These are phyloP conservation scores for Drosophila pseudotakahashii DNA, from an alignment of 2,888 invertebrate genomes.

Conservation along the genomic window DNA sequence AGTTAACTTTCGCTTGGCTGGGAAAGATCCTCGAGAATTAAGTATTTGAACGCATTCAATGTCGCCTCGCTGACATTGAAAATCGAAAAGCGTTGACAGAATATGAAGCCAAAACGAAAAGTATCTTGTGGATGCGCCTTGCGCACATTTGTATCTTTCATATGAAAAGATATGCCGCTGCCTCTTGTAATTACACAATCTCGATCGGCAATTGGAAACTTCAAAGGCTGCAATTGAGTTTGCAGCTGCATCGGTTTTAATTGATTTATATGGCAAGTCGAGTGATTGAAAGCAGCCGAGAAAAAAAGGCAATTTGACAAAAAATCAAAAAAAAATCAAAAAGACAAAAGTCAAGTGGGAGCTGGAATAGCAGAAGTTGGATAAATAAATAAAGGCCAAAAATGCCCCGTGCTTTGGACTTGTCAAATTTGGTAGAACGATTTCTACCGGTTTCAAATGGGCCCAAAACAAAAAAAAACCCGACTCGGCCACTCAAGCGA, in stretches of 20 bases:
- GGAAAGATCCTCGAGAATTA: conserved; percentile 34
- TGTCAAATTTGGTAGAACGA: conserved; percentile 76
- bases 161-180: conserved; percentile 28
- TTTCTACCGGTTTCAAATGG: conserved; percentile 72
- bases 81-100: conserved; percentile 38
- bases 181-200: conserved; percentile 49
- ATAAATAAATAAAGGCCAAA: conserved; percentile 24
- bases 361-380: conserved; percentile 26
- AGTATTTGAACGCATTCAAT: conserved; percentile 70
- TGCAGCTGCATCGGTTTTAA: conserved; percentile 73
- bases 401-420: conserved; percentile 53
- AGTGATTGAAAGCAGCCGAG: conserved; percentile 54
- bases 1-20: conserved; percentile 54
- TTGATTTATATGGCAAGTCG: conserved; percentile 67
- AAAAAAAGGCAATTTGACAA: conserved; percentile 43
- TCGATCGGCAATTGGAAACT: conserved; percentile 44
- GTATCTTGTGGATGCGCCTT: conserved; percentile 24
- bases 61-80: conserved; percentile 49
- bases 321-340: conserved; percentile 8
- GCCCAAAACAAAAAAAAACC: conserved; percentile 29
- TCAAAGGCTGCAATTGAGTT: conserved; percentile 68
- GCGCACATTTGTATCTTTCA: conserved; percentile 8
- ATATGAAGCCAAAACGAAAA: conserved; percentile 5
- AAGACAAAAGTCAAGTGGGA: conserved; percentile 41
- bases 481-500: conserved; percentile 28